Base-by-base conservation (phyloP, 92 coral and sea anemone genomes). In the Palythoa heliodiscus region DNA sequence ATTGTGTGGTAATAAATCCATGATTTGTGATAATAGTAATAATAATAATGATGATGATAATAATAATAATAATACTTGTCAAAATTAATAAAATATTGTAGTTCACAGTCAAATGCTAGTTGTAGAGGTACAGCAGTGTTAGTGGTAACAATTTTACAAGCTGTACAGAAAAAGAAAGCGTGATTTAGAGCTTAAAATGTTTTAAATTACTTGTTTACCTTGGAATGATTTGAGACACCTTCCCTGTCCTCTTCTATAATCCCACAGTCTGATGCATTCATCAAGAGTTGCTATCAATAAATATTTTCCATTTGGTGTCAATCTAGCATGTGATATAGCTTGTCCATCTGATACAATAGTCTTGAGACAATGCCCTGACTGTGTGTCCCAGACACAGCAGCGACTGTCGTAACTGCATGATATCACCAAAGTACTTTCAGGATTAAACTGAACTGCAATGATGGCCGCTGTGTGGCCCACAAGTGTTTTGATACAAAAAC, bases 301-400 rank as follows among this genome's bases (percentile, higher is more conserved):
- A 76, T 82, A 91, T 82, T 91, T 91, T 54, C 93, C 93, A 88
- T 91, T 91, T 38, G 93, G 93, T 73, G 93, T 88, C 16, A 88
- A 58, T 66, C 74, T 50, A 35, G 91, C 93, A 91, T 91, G 89
- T n/a, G 93, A 87, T 84, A 91, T 87, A 13, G 82, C 13, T 5
- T 52, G 73, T 14, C 88, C 60, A 47, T 16, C 22, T 11, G 84
- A 54, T 7, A n/a, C 25, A 35, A 89, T 81, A 43, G 89, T 64
- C 73, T 89, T 89, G 23, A 89, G 73, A 76, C 87, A 89, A 17
- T 78, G 24, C 11, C 92, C 92, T 58, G 92, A 89, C 58, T 86
- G 48, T 3, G 85, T 88, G 71, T 89, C 92, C 92, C 92, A 89
- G 1, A 89, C 87, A 72, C 89, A 86, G 52, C 89, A 89, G 77